Evolutionary conservation across 2,888 invertebrate species (phyloP), one percentile per base, ranked within the genome.

Genomic region (Lasioglossum figueresi): DNA sequence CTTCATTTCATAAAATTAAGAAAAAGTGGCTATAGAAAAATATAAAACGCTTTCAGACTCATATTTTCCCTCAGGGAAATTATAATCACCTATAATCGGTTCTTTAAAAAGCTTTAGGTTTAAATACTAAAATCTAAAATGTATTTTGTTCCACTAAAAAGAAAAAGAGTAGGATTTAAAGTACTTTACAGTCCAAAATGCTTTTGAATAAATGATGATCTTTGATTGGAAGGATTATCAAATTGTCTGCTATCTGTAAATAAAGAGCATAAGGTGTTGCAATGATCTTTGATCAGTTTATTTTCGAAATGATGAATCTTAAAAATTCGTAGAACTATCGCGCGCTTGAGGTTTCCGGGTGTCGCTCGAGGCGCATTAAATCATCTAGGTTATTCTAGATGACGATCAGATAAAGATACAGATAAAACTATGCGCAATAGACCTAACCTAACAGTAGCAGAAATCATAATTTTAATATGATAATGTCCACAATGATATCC

Each of bases 361-460:
- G 63, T 63, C 63, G 63, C 68, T 37, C 34, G 40, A 70, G 70
- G 40, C 40, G 37, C n/a, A 70, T 40, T 40, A n/a, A 70, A 40
- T 12, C 0, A 66, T 72, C 37, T 66, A 34, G 14, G 12, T 43
- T 43, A 43, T 14, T 14, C 43, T 45, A 45, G 66, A 66, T 66
- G 8, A 34, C 31, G 6, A 3, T 19, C 31, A 8, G 34, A 31
- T 16, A 19, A 19, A 63, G 0, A 12, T 68, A 8, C 23, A 68
- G 66, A 68, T 68, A 37, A 68, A 37, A 23, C 23, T 23, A 19
- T n/a, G 66, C 43, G 16, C 48, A 63, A 34, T 6, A 8, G 4
- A 68, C 68, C 68, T 78, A 84, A 83, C 78, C 83, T 82, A 40
- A 16, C n/a, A 66, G n/a, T n/a, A 76, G 34, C n/a, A 40, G 19